Evolutionary conservation across 53 echinoderm and acorn worm species (phyloP), one percentile per base, ranked within the genome.

Genomic region (Paelopatides confundens): DNA sequence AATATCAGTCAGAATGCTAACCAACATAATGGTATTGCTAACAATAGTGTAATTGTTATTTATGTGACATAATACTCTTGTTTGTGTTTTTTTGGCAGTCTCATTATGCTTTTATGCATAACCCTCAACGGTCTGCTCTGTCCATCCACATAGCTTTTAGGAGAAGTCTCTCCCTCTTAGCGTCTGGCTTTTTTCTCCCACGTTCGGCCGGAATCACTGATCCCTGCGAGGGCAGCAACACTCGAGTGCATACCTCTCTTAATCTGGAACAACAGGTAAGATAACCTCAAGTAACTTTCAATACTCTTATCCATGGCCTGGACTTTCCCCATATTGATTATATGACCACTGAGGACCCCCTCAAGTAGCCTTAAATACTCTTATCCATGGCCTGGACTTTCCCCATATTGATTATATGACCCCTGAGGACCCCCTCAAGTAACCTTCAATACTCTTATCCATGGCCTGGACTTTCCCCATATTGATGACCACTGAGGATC

Each of bases 131-230:
- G 51, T 90, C 93, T 40, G 95, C 97, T 8, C 91, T 95, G 40
- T 85, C 93, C 66, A 97, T 97, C 85, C 93, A 93, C 87, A 74
- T 92, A 27, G 97, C 97, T n/a, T 97, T 97, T 89, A 89, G 94
- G 30, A 93, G 97, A 3, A 93, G 97, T 38, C 89, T 97, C 51
- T 93, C 95, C n/a, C 90, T 97, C 0, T 82, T 97, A 32, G 92
- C 97, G 0, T 93, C 97, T 11, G 97, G 97, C 31, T 94, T 97
- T 88, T 97, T 97, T 71, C 94, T 97, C 58, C 97, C 97, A 0
- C 77, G 97, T 15, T 96, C 96, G 12, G 93, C 93, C 23, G 97
- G 97, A 2, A 97, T 97, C 63, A 93, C 93, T 24, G 95, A 97
- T 63, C 97, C 97, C 23, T 97, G 97, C 36, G 97, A 97, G 71